Evolutionary conservation across 2,113 vertebrate species (phyloP).

Genomic region (Suncus etruscus): DNA sequence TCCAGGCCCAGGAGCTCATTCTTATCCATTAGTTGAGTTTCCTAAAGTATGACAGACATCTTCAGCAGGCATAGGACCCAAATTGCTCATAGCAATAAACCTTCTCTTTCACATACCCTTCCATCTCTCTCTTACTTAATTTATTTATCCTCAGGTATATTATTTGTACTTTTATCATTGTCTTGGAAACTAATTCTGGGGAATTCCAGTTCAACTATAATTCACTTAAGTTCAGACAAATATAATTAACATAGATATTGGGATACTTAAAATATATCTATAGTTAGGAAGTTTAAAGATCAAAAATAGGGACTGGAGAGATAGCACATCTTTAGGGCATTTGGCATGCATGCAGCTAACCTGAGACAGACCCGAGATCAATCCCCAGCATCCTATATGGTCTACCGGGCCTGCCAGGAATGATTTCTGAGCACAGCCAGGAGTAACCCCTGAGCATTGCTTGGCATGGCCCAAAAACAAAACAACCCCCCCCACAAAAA

Average conservation of each 20-base stretch:
- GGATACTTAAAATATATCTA: not conserved
- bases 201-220: not conserved
- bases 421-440: too few species aligned
- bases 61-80: not conserved
- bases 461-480: too few species aligned
- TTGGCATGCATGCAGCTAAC: too few species aligned
- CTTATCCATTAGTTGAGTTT: not conserved
- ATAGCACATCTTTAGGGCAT: too few species aligned
- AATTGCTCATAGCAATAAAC: not conserved
- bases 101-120: not conserved
- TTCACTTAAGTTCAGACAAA: not conserved
- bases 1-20: not conserved
- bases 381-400: too few species aligned
- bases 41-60: not conserved
- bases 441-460: too few species aligned
- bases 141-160: not conserved
- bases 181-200: conserved; percentile 34
- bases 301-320: too few species aligned
- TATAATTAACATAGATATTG: not conserved
- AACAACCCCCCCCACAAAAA: too few species aligned
- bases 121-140: not conserved
- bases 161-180: not conserved
- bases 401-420: too few species aligned
- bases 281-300: not conserved
- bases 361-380: too few species aligned